Base-by-base conservation (phyloP, 2,888 invertebrate species). In the Volucella zonaria region DNA sequence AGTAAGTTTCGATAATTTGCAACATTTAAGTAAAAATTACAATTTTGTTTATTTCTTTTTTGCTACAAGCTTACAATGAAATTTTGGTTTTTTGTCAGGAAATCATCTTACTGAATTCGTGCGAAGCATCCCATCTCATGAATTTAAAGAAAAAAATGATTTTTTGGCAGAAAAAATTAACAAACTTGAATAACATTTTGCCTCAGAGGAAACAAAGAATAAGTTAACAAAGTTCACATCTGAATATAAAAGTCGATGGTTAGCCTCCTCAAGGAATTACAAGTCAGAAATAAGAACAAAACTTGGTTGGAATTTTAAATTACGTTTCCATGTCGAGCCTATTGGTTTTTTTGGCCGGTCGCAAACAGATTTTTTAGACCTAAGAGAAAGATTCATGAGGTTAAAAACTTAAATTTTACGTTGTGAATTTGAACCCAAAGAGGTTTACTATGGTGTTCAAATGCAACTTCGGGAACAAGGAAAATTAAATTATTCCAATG, bases 381-480 rank as follows among this genome's bases (percentile, higher is more conserved):
- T n/a, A n/a, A n/a, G n/a, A n/a, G n/a, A n/a, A n/a, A n/a, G n/a
- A n/a, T n/a, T n/a, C n/a, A n/a, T n/a, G n/a, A n/a, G n/a, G n/a
- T n/a, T n/a, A n/a, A n/a, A n/a, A n/a, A n/a, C n/a, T n/a, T n/a
- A n/a, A n/a, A n/a, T n/a, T 1, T 1, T 43, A 10, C 8, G 43
- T 43, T 47, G n/a, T 1, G n/a, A 47, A 2, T 6, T 47, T 47
- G 8, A 12, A 47, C 47, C 45, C 23, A 51, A 59, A 73, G 73
- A 73, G 45, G 15, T 73, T 8, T 31, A 15, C 11, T 73, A 61
- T 73, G 61, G 61, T 12, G 59, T 42, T 31, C 61, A 61, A 51
- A 61, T 73, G 49, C 49, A 59, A 45, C 54, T 45, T 12, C 51
- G 61, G 49, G 61, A 59, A 59, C n/a, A n/a, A n/a, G n/a, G n/a